phyloP scores from a whole-genome alignment of 2,113 vertebrate species.

The Alouatta palliata region DNA sequence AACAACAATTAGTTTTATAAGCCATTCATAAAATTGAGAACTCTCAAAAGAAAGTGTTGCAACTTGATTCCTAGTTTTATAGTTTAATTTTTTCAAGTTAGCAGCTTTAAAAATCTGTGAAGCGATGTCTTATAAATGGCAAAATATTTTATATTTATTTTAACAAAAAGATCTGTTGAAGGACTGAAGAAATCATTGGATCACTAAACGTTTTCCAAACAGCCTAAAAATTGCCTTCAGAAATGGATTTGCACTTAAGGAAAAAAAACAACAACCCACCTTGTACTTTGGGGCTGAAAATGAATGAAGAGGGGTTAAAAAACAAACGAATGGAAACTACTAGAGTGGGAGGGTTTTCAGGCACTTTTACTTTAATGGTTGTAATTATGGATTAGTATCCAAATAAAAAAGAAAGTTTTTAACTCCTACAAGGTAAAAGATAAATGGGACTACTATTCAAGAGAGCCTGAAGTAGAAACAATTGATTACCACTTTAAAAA shows the following conservation, averaged over 20 bases:
- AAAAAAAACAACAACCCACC: slow-evolving; percentile 54
- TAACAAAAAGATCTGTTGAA: not conserved
- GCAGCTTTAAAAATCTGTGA: not conserved
- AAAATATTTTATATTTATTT: slow-evolving; percentile 3
- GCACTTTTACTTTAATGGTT: slow-evolving; percentile 59
- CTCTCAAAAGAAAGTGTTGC: slow-evolving; percentile 9
- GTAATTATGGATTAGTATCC: not conserved
- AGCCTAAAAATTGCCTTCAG: not conserved
- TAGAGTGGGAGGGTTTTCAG: slow-evolving; percentile 52
- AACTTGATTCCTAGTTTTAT: not conserved
- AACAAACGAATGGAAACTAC: not conserved
- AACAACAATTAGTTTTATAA: not conserved
- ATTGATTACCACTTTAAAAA: not conserved
- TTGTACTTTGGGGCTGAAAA: slow-evolving; percentile 47
- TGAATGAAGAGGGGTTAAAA: slow-evolving; percentile 43
- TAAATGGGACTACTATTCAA: not conserved
- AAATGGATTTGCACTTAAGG: slow-evolving; percentile 61
- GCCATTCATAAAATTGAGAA: not conserved
- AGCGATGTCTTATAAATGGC: not conserved
- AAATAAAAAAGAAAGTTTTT: slow-evolving; percentile 1
- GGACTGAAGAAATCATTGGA: slow-evolving; percentile 15
- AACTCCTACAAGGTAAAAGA: not conserved
- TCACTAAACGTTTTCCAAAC: slow-evolving; percentile 29
- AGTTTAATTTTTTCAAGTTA: slow-evolving; percentile 17
- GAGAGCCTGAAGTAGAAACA: slow-evolving; percentile 24